Base-by-base conservation (phyloP, 2,797 vertebrate genomes). In the Crocidura indochinensis region DNA sequence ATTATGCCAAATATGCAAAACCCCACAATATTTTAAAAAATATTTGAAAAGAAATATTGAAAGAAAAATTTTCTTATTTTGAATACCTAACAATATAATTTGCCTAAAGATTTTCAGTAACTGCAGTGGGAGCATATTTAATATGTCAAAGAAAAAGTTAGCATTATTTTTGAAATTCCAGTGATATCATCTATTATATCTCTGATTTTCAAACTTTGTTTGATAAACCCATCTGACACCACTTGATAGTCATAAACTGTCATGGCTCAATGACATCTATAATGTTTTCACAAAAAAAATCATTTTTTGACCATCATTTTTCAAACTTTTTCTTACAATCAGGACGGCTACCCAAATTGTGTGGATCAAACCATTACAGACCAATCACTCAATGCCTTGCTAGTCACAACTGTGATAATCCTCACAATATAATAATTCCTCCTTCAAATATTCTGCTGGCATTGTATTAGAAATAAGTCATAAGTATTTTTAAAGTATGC, bases 241-340 rank as follows among this genome's bases (percentile, higher is more conserved):
- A 51, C 10, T 27, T 75, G n/a, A 38, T 74, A 68, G 49, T 68
- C 2, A 1, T 79, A 80, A 79, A 85, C 46, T 85, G 68, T 24
- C 19, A 84, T 84, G 19, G 49, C 49, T 74, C 38, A 69, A 62
- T 85, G 81, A 62, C 81, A 62, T 67, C 78, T 68, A 69, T 12
- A 75, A 68, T 64, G 67, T 68, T 89, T 80, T 80, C 46, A 74
- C 62, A 64, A 62, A 62, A 79, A 38, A 68, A 69, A 49, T 69
- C 5, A 10, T 74, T 85, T 85, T 68, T 29, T 49, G n/a, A n/a
- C n/a, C n/a, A n/a, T n/a, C n/a, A 69, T 69, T 89, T 89, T 80
- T 75, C 81, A 89, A 17, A 62, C 44, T 46, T 44, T 68, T 29
- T 44, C 75, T 80, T 75, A 80, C 20, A 74, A 22, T 75, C 51